Conservation (phyloP, 2,797 vertebrate genomes). For the Crenichthys baileyi region DNA sequence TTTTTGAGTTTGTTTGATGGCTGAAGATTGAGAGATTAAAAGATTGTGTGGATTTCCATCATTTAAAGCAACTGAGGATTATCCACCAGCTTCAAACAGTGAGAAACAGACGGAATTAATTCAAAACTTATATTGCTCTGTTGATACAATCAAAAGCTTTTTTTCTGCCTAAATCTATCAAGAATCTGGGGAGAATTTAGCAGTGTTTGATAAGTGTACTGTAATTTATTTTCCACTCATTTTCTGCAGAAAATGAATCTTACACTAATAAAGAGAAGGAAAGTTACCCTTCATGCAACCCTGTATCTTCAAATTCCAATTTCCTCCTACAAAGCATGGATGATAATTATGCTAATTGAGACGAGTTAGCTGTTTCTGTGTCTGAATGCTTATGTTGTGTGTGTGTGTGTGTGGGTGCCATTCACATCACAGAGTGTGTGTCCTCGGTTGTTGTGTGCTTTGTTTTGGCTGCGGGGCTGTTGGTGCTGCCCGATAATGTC, state of each 20-base stretch:
- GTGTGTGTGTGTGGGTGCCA: conserved; percentile 48
- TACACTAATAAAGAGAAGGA: neutral
- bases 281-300: conserved; percentile 42
- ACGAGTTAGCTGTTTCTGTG: conserved; percentile 38
- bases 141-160: conserved; percentile 49
- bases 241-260: conserved; percentile 15
- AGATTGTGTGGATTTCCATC: conserved; percentile 62
- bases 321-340: conserved; percentile 37
- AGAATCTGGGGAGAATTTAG: conserved; percentile 7
- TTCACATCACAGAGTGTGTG: conserved; percentile 62
- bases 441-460: conserved; percentile 57
- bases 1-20: conserved; percentile 18
- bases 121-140: conserved; percentile 36
- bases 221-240: conserved; percentile 16
- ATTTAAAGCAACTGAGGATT: conserved; percentile 58
- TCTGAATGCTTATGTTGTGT: conserved; percentile 58
- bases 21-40: conserved; percentile 67
- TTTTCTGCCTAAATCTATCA: conserved; percentile 26
- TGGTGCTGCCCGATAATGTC: conserved; percentile 82
- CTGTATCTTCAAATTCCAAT: conserved; percentile 43
- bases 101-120: conserved; percentile 29
- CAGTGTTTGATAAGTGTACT: conserved; percentile 25
- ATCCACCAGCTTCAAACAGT: conserved; percentile 58
- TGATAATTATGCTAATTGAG: conserved; percentile 70
- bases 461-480: conserved; percentile 78